phyloP scores from a whole-genome alignment of 1,140 invertebrate species.

The Callitettix versicolor region DNA sequence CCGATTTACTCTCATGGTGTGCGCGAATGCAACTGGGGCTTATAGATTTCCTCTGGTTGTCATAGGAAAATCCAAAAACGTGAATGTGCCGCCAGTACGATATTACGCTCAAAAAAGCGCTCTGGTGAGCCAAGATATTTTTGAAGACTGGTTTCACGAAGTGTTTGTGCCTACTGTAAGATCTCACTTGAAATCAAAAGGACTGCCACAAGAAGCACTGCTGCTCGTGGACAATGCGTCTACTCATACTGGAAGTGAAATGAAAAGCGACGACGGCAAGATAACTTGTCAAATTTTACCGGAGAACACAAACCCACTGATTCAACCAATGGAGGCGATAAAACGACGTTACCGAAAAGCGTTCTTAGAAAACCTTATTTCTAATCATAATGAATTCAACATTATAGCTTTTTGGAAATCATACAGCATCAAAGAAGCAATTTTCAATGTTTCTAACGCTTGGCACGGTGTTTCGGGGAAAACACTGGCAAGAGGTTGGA shows the following conservation, averaged over 20 bases:
- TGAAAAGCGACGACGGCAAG: too few species aligned
- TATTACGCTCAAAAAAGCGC: slow-evolving; percentile 21
- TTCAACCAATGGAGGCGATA: too few species aligned
- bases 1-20: slow-evolving; percentile 30
- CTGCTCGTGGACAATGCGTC: too few species aligned
- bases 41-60: slow-evolving; percentile 29
- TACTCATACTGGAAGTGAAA: too few species aligned
- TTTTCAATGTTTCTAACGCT: slow-evolving; percentile 3
- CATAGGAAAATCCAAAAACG: slow-evolving; percentile 24
- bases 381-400: too few species aligned
- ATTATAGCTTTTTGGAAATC: not conserved
- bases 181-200: slow-evolving; percentile 9
- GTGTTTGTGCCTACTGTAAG: slow-evolving; percentile 12
- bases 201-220: too few species aligned
- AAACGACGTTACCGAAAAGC: too few species aligned
- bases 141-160: slow-evolving; percentile 17
- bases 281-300: too few species aligned
- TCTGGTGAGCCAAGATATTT: slow-evolving; percentile 17
- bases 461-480: slow-evolving; percentile 1
- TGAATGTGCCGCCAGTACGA: slow-evolving; percentile 19
- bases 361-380: too few species aligned
- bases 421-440: not conserved
- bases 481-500: slow-evolving; percentile 10
- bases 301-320: too few species aligned
- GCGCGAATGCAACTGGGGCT: slow-evolving; percentile 30